Conservation (phyloP, 2,888 invertebrate species). For the Metacarcinus magister region DNA sequence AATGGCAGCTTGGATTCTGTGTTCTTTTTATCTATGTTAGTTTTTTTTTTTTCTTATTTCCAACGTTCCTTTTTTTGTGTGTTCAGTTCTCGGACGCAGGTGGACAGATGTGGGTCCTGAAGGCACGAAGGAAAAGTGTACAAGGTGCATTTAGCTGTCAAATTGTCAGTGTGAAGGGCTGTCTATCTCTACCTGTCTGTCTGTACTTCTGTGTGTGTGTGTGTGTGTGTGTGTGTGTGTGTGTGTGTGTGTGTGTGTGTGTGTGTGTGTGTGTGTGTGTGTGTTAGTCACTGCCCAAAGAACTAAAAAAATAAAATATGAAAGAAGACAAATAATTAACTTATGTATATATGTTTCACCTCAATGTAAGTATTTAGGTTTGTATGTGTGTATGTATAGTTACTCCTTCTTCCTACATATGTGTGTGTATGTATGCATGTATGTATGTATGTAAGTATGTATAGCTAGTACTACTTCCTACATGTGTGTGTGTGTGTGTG, state of each 20-base stretch:
- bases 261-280: not conserved
- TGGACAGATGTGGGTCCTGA: not conserved
- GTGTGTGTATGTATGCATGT: conserved; percentile 62
- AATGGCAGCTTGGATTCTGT: not conserved
- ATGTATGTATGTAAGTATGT: not conserved
- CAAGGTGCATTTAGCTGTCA: not conserved
- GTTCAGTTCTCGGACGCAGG: not conserved
- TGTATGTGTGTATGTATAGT: no score
- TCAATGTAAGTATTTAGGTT: no score
- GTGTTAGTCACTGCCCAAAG: not conserved
- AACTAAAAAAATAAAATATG: no score
- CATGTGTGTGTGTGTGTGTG: conserved; percentile 43
- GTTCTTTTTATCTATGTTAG: not conserved
- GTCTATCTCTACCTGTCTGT: conserved; percentile 17
- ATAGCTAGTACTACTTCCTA: not conserved
- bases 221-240: no score
- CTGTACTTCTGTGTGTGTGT: not conserved
- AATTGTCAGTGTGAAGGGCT: not conserved
- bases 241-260: no score
- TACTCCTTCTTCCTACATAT: not conserved
- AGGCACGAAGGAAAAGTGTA: not conserved
- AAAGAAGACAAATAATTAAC: no score
- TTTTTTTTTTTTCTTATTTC: not conserved
- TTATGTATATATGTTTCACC: no score
- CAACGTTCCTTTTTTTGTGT: not conserved